A percentile compares a stretch with the other conserved stretches of the same genome.
Evolutionary conservation across 1,140 invertebrate genomes (phyloP).

Genomic region (Antheraea pernyi): DNA sequence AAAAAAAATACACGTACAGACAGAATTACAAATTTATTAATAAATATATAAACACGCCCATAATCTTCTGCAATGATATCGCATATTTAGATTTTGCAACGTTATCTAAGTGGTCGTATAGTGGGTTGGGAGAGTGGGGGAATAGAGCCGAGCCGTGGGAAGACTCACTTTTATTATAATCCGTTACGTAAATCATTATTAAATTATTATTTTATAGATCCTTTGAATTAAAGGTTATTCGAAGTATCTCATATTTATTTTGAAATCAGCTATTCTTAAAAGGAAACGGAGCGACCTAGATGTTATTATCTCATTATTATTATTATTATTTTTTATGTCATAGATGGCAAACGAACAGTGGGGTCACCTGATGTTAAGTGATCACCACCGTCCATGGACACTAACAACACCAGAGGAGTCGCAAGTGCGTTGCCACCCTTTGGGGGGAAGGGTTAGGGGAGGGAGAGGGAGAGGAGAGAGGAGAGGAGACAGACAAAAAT

Average conservation of each 20-base stretch:
- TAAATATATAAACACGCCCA: too few species aligned
- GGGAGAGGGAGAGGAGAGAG: too few species aligned
- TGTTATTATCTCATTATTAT: too few species aligned
- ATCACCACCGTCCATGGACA: too few species aligned
- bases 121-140: background rate
- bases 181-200: constrained; percentile 4
- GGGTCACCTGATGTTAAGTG: too few species aligned
- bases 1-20: background rate
- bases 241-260: background rate
- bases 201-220: constrained; percentile 1
- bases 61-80: constrained; percentile 15
- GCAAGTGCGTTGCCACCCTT: too few species aligned
- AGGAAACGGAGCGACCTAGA: background rate
- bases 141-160: constrained; percentile 16
- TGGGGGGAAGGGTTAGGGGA: too few species aligned
- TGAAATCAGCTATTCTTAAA: background rate
- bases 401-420: too few species aligned
- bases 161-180: constrained; percentile 12
- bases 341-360: too few species aligned
- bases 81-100: constrained; percentile 21
- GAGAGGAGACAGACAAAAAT: too few species aligned
- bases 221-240: background rate
- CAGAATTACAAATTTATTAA: background rate
- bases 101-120: constrained; percentile 16
- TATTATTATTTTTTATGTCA: too few species aligned